A percentile compares a stretch with the other conserved stretches of the same genome.
Conservation (phyloP, 2,797 vertebrate genomes). For the Manis javanica region DNA sequence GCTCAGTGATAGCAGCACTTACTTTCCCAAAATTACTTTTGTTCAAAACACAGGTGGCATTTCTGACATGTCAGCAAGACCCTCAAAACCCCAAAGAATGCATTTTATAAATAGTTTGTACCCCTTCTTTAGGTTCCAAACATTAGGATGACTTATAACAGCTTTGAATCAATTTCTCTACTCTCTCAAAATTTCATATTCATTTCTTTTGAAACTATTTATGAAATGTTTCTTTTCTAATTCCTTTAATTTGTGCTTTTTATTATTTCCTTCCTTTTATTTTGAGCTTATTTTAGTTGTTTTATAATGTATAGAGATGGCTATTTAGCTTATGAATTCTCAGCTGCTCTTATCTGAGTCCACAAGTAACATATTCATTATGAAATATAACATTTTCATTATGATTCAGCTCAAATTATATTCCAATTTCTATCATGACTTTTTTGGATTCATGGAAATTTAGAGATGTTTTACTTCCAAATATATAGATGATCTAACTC, state of each 20-base stretch:
- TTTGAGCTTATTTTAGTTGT: neutral
- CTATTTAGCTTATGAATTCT: conserved; percentile 1
- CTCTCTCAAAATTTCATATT: conserved; percentile 14
- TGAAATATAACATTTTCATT: neutral
- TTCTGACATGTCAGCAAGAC: neutral
- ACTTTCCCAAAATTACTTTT: conserved; percentile 12
- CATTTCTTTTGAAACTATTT: neutral
- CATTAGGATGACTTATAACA: neutral
- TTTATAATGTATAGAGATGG: neutral
- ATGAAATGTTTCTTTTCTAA: neutral
- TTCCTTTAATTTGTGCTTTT: neutral
- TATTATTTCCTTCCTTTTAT: conserved; percentile 13
- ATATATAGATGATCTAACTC: neutral
- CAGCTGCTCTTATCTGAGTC: neutral
- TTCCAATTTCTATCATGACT: neutral
- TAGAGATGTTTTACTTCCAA: conserved; percentile 28
- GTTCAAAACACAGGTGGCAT: neutral
- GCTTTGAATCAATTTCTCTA: conserved; percentile 1
- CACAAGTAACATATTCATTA: neutral
- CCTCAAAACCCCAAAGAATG: neutral
- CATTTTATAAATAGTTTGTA: neutral
- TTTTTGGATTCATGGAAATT: neutral
- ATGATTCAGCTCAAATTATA: neutral
- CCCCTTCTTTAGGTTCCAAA: neutral
- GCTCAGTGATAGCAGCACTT: neutral